These are phyloP conservation scores for Drosophila greeni DNA, from an alignment of 2,888 invertebrate species.

Conservation along the genomic window DNA sequence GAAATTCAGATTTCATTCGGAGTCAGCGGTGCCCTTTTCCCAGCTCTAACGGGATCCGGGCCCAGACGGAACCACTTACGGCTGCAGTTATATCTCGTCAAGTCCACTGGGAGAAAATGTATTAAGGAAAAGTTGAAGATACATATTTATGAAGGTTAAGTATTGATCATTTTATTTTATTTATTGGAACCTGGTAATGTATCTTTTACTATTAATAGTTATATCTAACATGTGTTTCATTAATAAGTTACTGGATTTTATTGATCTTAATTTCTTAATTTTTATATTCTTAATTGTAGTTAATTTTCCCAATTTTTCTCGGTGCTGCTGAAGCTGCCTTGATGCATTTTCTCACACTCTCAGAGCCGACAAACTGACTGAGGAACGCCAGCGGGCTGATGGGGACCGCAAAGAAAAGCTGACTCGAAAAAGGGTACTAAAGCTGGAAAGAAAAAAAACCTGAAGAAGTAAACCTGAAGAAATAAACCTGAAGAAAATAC, in stretches of 20 bases:
- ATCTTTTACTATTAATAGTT: too few species aligned
- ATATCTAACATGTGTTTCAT: not conserved
- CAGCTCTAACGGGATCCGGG: constrained; percentile 64
- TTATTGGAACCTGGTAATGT: too few species aligned
- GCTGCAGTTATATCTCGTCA: constrained; percentile 2
- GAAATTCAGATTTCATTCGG: constrained; percentile 18
- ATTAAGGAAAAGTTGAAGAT: not conserved
- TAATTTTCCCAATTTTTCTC: not conserved
- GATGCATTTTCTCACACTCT: constrained; percentile 48
- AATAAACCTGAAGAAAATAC: constrained; percentile 13
- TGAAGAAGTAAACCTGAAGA: constrained; percentile 7
- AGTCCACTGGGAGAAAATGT: constrained; percentile 3
- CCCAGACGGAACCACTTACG: constrained; percentile 31
- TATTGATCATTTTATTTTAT: too few species aligned
- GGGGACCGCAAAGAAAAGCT: constrained; percentile 51
- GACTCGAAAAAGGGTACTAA: constrained; percentile 42
- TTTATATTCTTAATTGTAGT: not conserved
- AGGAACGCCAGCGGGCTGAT: constrained; percentile 38
- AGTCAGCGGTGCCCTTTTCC: constrained; percentile 56
- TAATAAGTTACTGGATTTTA: too few species aligned
- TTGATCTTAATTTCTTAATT: not conserved
- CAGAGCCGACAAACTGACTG: constrained; percentile 36
- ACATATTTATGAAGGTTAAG: not conserved
- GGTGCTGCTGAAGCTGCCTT: constrained; percentile 26
- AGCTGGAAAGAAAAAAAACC: constrained; percentile 3